phyloP scores from a whole-genome alignment of 2,113 vertebrate genomes.

The Coregonus clupeaformis region DNA sequence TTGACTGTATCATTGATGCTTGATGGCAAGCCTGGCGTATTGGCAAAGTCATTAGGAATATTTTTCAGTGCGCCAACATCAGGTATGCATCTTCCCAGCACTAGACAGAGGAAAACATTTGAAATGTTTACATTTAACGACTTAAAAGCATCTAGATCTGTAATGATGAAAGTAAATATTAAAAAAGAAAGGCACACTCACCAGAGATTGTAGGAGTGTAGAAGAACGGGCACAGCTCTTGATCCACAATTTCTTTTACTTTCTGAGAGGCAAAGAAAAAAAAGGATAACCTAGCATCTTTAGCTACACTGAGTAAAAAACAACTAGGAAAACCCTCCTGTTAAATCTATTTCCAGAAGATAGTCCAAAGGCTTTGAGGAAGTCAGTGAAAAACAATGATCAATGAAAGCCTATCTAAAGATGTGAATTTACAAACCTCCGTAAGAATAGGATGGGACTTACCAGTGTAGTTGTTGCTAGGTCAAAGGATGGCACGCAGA shows the following conservation, averaged over 20 bases:
- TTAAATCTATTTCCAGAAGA: not conserved
- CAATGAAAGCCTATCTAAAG: not conserved
- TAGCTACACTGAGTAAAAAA: not conserved
- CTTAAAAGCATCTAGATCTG: not conserved
- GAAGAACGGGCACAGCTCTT: slow-evolving; percentile 78
- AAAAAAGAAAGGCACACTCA: slow-evolving; percentile 50
- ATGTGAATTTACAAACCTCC: not conserved
- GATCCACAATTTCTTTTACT: slow-evolving; percentile 55
- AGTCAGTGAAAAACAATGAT: not conserved
- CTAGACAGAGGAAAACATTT: slow-evolving; percentile 52
- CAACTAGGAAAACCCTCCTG: not conserved
- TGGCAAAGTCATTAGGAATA: slow-evolving; percentile 33
- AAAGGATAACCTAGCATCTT: not conserved
- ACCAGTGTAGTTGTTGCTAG: slow-evolving; percentile 47
- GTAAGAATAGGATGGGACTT: slow-evolving; percentile 2
- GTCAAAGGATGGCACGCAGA: slow-evolving; percentile 74
- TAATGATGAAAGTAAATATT: no score
- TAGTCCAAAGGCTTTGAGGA: not conserved
- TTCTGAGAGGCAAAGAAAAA: slow-evolving; percentile 49
- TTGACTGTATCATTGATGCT: slow-evolving; percentile 45
- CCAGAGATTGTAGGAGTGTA: slow-evolving; percentile 71
- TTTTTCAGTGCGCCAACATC: slow-evolving; percentile 26
- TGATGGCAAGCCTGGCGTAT: slow-evolving; percentile 29
- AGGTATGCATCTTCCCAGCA: slow-evolving; percentile 82
- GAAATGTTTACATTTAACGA: no score